Evolutionary conservation across 2,797 vertebrate species (phyloP).

Genomic region (Coregonus sp.): DNA sequence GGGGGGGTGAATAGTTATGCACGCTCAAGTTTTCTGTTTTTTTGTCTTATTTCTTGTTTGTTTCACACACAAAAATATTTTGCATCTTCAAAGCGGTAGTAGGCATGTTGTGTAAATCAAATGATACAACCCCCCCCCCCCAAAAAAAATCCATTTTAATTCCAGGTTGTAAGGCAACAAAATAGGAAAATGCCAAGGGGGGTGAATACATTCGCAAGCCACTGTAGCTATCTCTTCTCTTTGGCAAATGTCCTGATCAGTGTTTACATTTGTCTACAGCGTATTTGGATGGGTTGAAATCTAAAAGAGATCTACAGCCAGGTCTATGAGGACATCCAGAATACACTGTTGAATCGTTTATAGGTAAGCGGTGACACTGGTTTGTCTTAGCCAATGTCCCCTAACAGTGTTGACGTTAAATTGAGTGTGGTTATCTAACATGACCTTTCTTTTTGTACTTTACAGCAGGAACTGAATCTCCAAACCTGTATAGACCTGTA

Average conservation of each 20-base stretch:
- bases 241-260: background rate
- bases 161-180: no score
- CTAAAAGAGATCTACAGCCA: slow-evolving; percentile 83
- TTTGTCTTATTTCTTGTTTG: no score
- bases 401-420: background rate
- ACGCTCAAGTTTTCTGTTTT: no score
- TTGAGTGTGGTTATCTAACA: background rate
- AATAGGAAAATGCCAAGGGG: no score
- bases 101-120: no score
- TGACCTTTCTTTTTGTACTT: slow-evolving; percentile 28
- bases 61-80: no score
- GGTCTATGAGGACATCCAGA: slow-evolving; percentile 88
- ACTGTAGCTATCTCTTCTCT: no score
- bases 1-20: no score
- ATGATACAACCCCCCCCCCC: no score
- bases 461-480: slow-evolving; percentile 62
- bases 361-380: slow-evolving; percentile 68
- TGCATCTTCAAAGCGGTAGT: no score
- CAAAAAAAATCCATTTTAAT: no score
- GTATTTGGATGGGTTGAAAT: slow-evolving; percentile 82
- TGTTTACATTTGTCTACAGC: slow-evolving; percentile 66
- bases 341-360: slow-evolving; percentile 84
- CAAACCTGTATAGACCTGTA: slow-evolving; percentile 81
- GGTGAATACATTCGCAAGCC: no score
- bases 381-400: background rate